A percentile compares a stretch with the other conserved stretches of the same genome.
These are phyloP conservation scores for Callipepla californica DNA, from an alignment of 2,113 vertebrate genomes.

Conservation along the genomic window DNA sequence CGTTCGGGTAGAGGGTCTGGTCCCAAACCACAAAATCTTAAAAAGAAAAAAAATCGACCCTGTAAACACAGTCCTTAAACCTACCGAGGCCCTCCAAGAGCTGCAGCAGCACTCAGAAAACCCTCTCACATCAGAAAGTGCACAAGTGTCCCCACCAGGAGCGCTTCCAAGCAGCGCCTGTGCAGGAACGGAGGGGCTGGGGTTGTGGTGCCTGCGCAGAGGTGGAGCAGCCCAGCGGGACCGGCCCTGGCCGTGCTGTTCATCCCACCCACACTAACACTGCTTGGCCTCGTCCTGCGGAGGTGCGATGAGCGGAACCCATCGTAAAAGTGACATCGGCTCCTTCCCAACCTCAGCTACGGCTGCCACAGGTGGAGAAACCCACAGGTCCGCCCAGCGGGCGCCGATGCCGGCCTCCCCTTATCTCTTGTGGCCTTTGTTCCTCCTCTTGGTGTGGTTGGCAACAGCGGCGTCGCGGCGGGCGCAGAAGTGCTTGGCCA, in stretches of 20 bases:
- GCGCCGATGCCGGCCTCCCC: not conserved
- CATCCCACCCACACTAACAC: accelerated
- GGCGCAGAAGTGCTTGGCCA: slow-evolving; percentile 89
- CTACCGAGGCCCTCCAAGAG: not conserved
- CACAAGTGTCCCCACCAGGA: slow-evolving; percentile 36
- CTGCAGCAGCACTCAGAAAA: not conserved
- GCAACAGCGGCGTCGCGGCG: slow-evolving; percentile 38
- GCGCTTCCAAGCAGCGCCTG: not conserved
- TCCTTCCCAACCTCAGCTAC: not conserved
- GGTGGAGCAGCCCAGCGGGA: not conserved
- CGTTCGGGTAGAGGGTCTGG: not conserved
- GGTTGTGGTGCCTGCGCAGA: not conserved
- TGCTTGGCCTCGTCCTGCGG: not conserved
- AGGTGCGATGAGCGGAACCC: not conserved
- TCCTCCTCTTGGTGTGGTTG: slow-evolving; percentile 74
- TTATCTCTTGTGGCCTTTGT: slow-evolving; percentile 72
- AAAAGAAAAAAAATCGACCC: not conserved
- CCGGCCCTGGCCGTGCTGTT: not conserved
- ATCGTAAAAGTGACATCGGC: accelerated
- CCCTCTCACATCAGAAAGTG: slow-evolving; percentile 59
- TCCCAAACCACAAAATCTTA: not conserved
- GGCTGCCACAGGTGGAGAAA: accelerated
- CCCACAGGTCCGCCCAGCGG: not conserved
- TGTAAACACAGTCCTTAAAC: slow-evolving; percentile 48
- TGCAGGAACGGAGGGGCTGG: accelerated